Evolutionary conservation across 2,888 invertebrate species (phyloP), one percentile per base, ranked within the genome.

Genomic region (Scaptomyza parva): DNA sequence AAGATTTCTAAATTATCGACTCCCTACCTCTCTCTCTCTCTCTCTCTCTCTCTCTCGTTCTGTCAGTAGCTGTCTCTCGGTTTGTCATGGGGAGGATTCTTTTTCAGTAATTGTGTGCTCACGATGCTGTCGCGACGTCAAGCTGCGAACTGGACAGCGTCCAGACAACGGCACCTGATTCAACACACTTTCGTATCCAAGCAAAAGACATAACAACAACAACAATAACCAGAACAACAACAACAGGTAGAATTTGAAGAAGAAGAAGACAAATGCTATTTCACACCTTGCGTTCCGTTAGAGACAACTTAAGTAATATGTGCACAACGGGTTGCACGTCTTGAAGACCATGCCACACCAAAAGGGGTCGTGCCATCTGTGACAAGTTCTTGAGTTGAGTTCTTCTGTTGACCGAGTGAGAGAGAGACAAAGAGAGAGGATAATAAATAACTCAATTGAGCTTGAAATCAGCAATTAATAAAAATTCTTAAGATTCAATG

Each of bases 1-100:
- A 77, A 85, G 83, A 83, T 83, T 78, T 78, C 78, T 72, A 83
- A 85, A 85, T 82, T 82, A 82, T 82, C 64, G 76, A 66, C 48
- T 60, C 30, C 17, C 33, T 14, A 2, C 8, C 35, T 35, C n/a
- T n/a, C 14, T 8, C 6, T 14, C n/a, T 30, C n/a, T n/a, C 12
- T 12, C 43, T 54, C 22, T 17, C 39, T 33, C 5, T n/a, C 1
- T 33, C n/a, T n/a, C 1, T 8, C 14, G n/a, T n/a, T n/a, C n/a
- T n/a, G n/a, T n/a, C n/a, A n/a, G n/a, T n/a, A n/a, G n/a, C n/a
- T n/a, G n/a, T n/a, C 30, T 11, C 11, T 35, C 8, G 8, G 8
- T 47, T 17, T 53, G 53, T 59, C 63, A 67, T 66, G 64, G 75
- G 77, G 83, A 82, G 86, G 83, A 83, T 83, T 62, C 35, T 30